Percentiles rank a stretch among this genome's conserved stretches.
These are phyloP conservation scores for Tetranychus truncatus DNA, from an alignment of 2,888 invertebrate genomes.

Conservation along the genomic window DNA sequence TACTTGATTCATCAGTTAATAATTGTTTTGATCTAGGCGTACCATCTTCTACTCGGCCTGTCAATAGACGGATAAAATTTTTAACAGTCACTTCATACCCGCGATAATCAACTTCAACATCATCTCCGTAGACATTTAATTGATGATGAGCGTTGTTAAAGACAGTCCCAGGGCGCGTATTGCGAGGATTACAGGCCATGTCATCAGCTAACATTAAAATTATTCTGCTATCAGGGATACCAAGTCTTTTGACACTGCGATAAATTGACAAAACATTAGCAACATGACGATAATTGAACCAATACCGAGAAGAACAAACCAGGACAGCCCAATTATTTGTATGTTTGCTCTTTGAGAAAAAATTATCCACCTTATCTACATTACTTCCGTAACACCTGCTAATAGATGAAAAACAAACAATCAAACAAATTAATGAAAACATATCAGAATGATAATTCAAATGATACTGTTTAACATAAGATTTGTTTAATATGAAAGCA, in stretches of 20 bases:
- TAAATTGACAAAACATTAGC: slow-evolving; percentile 97
- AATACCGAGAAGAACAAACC: slow-evolving; percentile 93
- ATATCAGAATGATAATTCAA: no score
- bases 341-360: slow-evolving; percentile 37
- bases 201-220: slow-evolving; percentile 99
- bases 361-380: slow-evolving; percentile 30
- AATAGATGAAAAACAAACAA: not conserved
- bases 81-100: slow-evolving; percentile 69
- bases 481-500: no score
- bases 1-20: slow-evolving; percentile 86
- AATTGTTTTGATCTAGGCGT: slow-evolving; percentile 87
- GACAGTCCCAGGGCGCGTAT: slow-evolving; percentile 89
- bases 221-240: slow-evolving; percentile 94
- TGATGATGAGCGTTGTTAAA: slow-evolving; percentile 95
- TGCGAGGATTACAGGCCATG: slow-evolving; percentile 96
- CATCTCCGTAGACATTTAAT: slow-evolving; percentile 96
- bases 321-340: slow-evolving; percentile 99
- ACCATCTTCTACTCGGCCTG: slow-evolving; percentile 73
- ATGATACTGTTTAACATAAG: no score
- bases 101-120: slow-evolving; percentile 95
- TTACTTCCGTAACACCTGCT: not conserved
- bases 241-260: slow-evolving; percentile 85
- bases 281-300: slow-evolving; percentile 99
- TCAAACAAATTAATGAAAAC: not conserved
- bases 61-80: slow-evolving; percentile 86